These are phyloP conservation scores for Cisticola juncidis DNA, from an alignment of 2,113 vertebrate genomes.

Conservation along the genomic window DNA sequence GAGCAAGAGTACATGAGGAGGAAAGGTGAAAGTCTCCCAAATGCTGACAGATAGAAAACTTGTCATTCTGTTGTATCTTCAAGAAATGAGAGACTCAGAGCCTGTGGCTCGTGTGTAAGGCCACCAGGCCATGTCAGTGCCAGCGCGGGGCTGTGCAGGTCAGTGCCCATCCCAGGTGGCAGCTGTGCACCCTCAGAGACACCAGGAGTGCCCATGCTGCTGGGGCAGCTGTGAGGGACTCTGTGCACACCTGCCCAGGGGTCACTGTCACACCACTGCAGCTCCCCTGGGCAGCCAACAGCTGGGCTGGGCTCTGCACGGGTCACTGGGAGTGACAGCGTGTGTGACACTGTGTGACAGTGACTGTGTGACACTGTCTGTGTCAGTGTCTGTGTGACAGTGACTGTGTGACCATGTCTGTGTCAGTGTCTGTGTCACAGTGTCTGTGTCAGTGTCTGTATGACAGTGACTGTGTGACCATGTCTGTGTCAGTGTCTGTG, in stretches of 20 bases:
- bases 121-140: accelerated
- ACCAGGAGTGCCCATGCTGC: accelerated
- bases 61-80: neutral
- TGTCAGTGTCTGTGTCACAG: neutral
- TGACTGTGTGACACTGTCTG: neutral
- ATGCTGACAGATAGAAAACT: neutral
- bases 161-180: accelerated
- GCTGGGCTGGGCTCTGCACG: neutral
- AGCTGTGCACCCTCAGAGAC: accelerated
- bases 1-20: neutral
- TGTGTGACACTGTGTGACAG: no score
- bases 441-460: neutral
- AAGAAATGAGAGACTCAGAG: neutral
- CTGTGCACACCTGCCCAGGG: neutral
- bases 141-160: accelerated
- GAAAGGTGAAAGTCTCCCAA: neutral
- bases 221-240: no score
- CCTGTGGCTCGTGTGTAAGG: accelerated
- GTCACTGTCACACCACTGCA: neutral
- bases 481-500: no score
- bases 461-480: neutral
- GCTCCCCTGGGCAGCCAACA: neutral
- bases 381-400: neutral
- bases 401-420: neutral
- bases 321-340: accelerated